A percentile compares a stretch with the other conserved stretches of the same genome.
phyloP scores from a whole-genome alignment of 1,140 invertebrate genomes.

The Nephotettix cincticeps region DNA sequence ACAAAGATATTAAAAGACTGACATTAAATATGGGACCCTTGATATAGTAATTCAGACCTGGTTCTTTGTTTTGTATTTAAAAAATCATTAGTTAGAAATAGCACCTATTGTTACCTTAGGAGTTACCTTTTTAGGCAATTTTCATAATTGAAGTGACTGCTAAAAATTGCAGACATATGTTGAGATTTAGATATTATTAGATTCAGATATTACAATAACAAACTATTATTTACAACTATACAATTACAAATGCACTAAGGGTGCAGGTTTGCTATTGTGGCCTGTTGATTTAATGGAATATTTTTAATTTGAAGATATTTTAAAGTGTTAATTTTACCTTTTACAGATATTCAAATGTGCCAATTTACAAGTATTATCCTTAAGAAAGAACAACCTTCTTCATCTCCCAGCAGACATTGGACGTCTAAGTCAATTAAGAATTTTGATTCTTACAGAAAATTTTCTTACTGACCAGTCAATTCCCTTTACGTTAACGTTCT shows the following conservation, averaged over 20 bases:
- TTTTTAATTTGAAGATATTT: too few species aligned
- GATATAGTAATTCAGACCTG: too few species aligned
- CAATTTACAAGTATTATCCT: slow-evolving; percentile 45
- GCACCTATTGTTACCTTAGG: too few species aligned
- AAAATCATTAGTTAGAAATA: too few species aligned
- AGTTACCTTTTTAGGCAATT: too few species aligned
- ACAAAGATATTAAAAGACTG: too few species aligned
- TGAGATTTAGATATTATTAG: neutral
- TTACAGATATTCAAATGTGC: slow-evolving; percentile 51
- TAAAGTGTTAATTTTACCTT: too few species aligned
- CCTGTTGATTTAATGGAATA: too few species aligned
- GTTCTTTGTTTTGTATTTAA: too few species aligned
- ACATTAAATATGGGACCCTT: too few species aligned
- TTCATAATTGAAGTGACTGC: neutral
- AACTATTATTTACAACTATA: neutral
- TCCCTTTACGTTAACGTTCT: slow-evolving; percentile 52
- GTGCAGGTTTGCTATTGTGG: neutral
- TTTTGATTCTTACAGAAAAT: slow-evolving; percentile 53
- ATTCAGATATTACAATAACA: neutral
- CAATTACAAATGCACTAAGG: neutral
- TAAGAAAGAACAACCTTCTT: slow-evolving; percentile 53
- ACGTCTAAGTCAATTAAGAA: slow-evolving; percentile 48
- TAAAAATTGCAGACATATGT: neutral
- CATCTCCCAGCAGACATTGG: slow-evolving; percentile 52
- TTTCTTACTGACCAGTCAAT: slow-evolving; percentile 52